A percentile compares a stretch with the other conserved stretches of the same genome.
Evolutionary conservation across 2,888 invertebrate species (phyloP).

Genomic region (Itoplectis maculator): DNA sequence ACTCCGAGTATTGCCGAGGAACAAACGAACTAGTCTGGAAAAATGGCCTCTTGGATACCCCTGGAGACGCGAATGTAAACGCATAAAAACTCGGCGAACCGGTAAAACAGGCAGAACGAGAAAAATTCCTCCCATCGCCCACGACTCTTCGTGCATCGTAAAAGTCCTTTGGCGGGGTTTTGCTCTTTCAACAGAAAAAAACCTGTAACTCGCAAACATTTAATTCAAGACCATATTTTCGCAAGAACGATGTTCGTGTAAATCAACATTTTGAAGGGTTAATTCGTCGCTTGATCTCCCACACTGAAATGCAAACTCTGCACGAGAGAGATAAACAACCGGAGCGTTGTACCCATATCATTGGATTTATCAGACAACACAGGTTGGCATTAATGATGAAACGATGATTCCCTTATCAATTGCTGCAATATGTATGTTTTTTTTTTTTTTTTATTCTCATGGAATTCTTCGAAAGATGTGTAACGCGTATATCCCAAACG

Average conservation of each 20-base stretch:
- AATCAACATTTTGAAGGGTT: too few species aligned
- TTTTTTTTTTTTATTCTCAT: not conserved
- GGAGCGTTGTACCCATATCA: too few species aligned
- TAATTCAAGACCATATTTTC: too few species aligned
- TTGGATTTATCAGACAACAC: too few species aligned
- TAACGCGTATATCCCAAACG: too few species aligned
- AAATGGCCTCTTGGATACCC: slow-evolving; percentile 26
- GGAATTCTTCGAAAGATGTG: not conserved
- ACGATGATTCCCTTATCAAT: too few species aligned
- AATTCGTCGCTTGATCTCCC: too few species aligned
- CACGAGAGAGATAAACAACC: too few species aligned
- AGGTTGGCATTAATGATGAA: too few species aligned
- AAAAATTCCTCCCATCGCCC: slow-evolving; percentile 29
- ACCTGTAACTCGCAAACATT: not conserved
- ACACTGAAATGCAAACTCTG: too few species aligned
- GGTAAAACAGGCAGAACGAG: slow-evolving; percentile 1
- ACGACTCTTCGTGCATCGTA: slow-evolving; percentile 31
- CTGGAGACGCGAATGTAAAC: slow-evolving; percentile 37
- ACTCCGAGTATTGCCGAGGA: slow-evolving; percentile 30
- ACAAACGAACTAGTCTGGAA: slow-evolving; percentile 45
- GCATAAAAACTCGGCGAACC: slow-evolving; percentile 12
- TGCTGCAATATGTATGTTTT: too few species aligned
- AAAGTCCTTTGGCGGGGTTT: slow-evolving; percentile 10
- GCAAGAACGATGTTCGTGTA: too few species aligned
- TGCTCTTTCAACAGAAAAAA: slow-evolving; percentile 1